phyloP scores from a whole-genome alignment of 2,113 vertebrate species.

The Sigmodon hispidus region DNA sequence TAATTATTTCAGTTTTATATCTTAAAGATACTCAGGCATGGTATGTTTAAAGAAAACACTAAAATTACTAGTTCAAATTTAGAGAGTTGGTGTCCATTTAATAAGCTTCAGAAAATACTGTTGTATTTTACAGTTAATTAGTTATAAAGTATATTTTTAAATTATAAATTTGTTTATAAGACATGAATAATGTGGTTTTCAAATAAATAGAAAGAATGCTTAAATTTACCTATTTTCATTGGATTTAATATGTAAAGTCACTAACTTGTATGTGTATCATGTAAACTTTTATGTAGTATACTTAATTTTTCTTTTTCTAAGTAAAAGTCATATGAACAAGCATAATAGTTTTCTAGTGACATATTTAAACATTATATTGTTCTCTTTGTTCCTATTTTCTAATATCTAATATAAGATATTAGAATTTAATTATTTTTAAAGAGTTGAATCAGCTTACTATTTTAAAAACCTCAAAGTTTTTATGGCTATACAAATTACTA shows the following conservation, averaged over 20 bases:
- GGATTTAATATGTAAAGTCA: not conserved
- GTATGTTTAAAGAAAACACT: not conserved
- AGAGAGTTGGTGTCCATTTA: not conserved
- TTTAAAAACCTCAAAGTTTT: conserved; percentile 43
- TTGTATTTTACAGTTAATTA: conserved; percentile 30
- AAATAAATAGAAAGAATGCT: not conserved
- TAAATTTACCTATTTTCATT: not conserved
- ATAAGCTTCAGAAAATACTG: not conserved
- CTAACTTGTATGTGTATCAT: not conserved
- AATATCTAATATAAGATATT: conserved; percentile 55
- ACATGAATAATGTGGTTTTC: not conserved
- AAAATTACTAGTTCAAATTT: not conserved
- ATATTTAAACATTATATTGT: not conserved
- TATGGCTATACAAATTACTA: conserved; percentile 28
- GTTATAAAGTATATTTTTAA: not conserved
- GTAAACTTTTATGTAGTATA: not conserved
- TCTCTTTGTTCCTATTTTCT: not conserved
- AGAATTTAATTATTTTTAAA: conserved; percentile 66
- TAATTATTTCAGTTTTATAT: conserved; percentile 10
- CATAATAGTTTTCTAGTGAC: conserved; percentile 1
- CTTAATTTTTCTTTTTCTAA: not conserved
- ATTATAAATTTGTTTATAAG: not conserved
- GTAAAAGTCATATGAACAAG: not conserved
- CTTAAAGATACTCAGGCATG: not conserved
- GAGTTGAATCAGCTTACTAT: conserved; percentile 43